Base-by-base conservation (phyloP, 2,113 vertebrate species). In the Eudyptes chrysolophus region DNA sequence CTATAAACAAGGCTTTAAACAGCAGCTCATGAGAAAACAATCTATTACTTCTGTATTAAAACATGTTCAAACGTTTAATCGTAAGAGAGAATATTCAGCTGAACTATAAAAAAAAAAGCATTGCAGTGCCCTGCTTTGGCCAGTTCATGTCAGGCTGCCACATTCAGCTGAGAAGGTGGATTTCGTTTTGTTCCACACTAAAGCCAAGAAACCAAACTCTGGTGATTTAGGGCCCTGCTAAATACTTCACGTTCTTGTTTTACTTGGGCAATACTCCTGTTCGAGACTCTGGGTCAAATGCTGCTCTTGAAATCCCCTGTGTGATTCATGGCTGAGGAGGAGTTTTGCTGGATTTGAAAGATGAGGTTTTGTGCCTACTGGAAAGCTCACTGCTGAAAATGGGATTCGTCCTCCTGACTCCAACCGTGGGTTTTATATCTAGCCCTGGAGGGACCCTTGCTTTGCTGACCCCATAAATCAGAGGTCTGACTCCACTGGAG, bases 61-160 rank as follows among this genome's bases (percentile, higher is more conserved):
- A 95, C 36, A 61, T 88, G 48, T 87, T 98, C 66, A 95, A 89
- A 97, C 94, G 70, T 91, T 98, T 97, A 97, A 97, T 98, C 96
- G 52, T 54, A 87, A 78, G 74, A 61, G 49, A 52, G 36, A 96
- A 44, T 96, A 96, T 96, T 96, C 93, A 96, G 71, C 92, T 75
- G 83, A 92, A 75, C 62, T 25, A 15, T 96, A 89, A 97, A 92
- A 72, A 93, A 85, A 93, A 85, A 89, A 27, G 10, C 24, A 87
- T 87, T 26, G 6, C 58, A 78, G 76, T 46, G 76, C 52, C 58
- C 36, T 93, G 83, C n/a, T 96, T 95, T 68, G 62, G 42, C 65
- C 70, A 93, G 84, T 29, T 75, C 36, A 26, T 65, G 48, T 95
- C 90, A 93, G 71, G 88, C 38, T 94, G 77, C 49, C 60, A 64